Percentiles rank a stretch among this genome's conserved stretches.
phyloP scores from a whole-genome alignment of 2,113 vertebrate species.

The Haemorhous mexicanus region DNA sequence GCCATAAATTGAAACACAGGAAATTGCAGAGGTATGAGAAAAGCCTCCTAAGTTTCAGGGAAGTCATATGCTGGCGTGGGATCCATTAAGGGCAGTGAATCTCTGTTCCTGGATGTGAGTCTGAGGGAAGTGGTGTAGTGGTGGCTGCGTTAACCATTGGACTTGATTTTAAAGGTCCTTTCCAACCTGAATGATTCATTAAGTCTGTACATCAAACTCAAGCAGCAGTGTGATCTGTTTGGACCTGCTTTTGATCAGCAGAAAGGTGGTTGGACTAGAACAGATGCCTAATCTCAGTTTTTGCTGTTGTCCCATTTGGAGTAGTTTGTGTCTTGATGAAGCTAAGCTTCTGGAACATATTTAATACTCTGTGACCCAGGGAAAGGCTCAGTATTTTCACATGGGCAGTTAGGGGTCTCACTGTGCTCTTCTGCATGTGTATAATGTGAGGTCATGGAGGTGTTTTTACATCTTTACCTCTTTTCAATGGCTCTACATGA shows the following conservation, averaged over 20 bases:
- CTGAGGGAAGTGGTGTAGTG: not conserved
- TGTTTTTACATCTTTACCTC: not conserved
- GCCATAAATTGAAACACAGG: not conserved
- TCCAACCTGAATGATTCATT: not conserved
- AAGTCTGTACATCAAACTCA: accelerated
- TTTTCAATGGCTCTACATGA: not conserved
- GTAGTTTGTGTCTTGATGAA: not conserved
- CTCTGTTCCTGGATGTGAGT: not conserved
- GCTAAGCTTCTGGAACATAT: not conserved
- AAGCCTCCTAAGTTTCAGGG: not conserved
- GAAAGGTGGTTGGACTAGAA: not conserved
- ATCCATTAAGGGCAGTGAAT: not conserved
- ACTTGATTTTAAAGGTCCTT: not conserved
- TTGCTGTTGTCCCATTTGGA: not conserved
- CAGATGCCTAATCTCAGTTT: not conserved
- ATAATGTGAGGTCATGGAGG: not conserved
- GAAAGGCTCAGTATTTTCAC: accelerated
- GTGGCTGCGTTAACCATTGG: not conserved
- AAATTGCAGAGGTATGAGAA: not conserved
- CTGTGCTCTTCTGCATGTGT: not conserved
- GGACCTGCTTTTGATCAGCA: not conserved
- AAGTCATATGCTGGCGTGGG: too few relatives aligned
- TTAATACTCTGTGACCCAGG: not conserved
- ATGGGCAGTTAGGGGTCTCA: accelerated
- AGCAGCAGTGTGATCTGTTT: not conserved